Evolutionary conservation across 2,888 invertebrate species (phyloP).

Genomic region (Ormyrus thymus): DNA sequence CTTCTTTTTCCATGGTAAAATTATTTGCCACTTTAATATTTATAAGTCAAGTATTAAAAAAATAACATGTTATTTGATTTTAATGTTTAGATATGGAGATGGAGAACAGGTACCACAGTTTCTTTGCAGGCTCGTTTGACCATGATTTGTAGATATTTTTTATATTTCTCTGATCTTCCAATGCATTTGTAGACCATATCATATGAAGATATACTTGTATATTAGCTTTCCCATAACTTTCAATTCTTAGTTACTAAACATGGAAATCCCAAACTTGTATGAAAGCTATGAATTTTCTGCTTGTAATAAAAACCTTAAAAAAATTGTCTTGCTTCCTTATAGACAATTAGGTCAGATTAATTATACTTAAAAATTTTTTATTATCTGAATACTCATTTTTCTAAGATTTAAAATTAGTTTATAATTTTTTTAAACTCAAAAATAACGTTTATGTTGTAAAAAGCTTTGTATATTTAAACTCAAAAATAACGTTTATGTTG

Average conservation of each 20-base stretch:
- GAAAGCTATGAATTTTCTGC: slow-evolving; percentile 30
- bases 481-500: neutral
- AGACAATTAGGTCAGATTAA: slow-evolving; percentile 6
- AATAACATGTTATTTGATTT: slow-evolving; percentile 3
- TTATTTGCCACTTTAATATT: neutral
- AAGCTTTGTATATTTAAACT: slow-evolving; percentile 32
- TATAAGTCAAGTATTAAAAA: neutral
- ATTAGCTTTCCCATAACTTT: slow-evolving; percentile 52
- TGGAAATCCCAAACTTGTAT: slow-evolving; percentile 33
- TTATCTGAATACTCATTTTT: no score
- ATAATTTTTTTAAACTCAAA: neutral
- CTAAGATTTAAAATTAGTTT: neutral
- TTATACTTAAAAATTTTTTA: no score
- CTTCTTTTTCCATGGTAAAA: slow-evolving; percentile 51
- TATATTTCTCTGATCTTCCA: slow-evolving; percentile 53
- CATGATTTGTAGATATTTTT: slow-evolving; percentile 44
- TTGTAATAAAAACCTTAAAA: slow-evolving; percentile 37
- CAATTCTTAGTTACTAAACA: slow-evolving; percentile 43
- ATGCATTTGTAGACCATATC: slow-evolving; percentile 47
- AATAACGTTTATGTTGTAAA: neutral
- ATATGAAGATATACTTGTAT: slow-evolving; percentile 41
- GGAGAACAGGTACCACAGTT: slow-evolving; percentile 57
- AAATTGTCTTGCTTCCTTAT: slow-evolving; percentile 44
- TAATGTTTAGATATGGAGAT: slow-evolving; percentile 58
- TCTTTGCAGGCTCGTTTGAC: slow-evolving; percentile 52